phyloP scores from a whole-genome alignment of 2,888 invertebrate genomes.

The Nemotelus nigrinus region DNA sequence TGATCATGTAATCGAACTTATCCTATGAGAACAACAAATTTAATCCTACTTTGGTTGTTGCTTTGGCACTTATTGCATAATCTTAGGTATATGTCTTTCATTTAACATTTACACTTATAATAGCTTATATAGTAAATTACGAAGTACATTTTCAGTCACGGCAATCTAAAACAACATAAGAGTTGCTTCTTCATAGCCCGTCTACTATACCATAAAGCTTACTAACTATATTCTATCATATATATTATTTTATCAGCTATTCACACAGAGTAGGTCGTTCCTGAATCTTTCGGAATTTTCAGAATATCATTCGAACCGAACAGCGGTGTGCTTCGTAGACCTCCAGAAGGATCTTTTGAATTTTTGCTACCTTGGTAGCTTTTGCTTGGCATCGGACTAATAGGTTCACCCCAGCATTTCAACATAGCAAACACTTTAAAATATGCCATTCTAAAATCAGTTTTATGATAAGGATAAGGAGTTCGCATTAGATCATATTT shows the following conservation, averaged over 20 bases:
- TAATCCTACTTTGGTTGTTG: conserved; percentile 20
- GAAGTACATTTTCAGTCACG: neutral
- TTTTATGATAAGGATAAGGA: neutral
- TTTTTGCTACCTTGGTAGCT: conserved; percentile 63
- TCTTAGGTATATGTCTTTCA: conserved; percentile 19
- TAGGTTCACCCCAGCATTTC: conserved; percentile 64
- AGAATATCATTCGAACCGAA: conserved; percentile 54
- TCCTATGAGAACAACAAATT: neutral
- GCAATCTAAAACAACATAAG: neutral
- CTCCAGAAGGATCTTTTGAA: conserved; percentile 60
- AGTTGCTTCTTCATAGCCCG: too few species aligned
- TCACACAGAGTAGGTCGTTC: neutral
- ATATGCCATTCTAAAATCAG: conserved; percentile 60
- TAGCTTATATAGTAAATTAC: neutral
- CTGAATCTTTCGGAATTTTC: conserved; percentile 1
- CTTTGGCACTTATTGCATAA: conserved; percentile 38
- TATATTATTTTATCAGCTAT: neutral
- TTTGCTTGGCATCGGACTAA: conserved; percentile 63
- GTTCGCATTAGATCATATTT: neutral
- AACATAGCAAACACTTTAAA: conserved; percentile 61
- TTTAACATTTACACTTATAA: neutral
- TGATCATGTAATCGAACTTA: too few species aligned
- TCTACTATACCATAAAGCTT: too few species aligned
- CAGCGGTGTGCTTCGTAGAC: conserved; percentile 61
- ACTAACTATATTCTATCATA: neutral